Evolutionary conservation across 2,113 vertebrate genomes (phyloP), one percentile per base, ranked within the genome.

Genomic region (Megalops atlanticus): DNA sequence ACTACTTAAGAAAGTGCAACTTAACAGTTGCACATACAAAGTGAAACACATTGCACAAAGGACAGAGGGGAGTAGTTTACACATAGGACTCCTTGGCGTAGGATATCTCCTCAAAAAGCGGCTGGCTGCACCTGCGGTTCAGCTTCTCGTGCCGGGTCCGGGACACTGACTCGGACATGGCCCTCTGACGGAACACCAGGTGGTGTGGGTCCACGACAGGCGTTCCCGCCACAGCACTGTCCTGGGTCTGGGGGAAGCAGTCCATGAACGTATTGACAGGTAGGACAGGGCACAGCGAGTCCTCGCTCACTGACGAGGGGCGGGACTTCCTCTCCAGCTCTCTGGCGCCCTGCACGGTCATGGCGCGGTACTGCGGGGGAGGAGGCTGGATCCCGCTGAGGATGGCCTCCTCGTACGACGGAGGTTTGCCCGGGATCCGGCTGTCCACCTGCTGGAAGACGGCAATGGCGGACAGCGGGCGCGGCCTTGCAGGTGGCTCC

Each of bases 41-140:
- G 70, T 82, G 77, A 84, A 83, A 69, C 31, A 74, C 27, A 77
- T 16, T 21, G 31, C 73, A 43, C 64, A 69, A 33, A 77, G 78
- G 45, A 86, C 40, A 85, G 45, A 86, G 76, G 83, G 0, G 69
- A 24, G n/a, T 21, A 71, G 76, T 80, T 95, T 93, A 99, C 84
- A 99, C 95, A 0, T 97, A 98, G 43, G 98, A 98, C 89, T 99
- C 98, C 89, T 96, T 98, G 14, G 95, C 94, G 15, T 93, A 93
- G 0, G 91, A 94, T 73, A 96, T 89, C 4, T 96, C 93, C 74
- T 98, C 96, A 85, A 98, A 97, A 84, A 94, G 84, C 0, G 94
- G 93, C 85, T 97, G 97, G 87, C 95, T 96, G 76, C 96, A 97
- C 31, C 93, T 92, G 21, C 12, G 90, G 2, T 85, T 86, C 80